Base-by-base conservation (phyloP, 2,797 vertebrate genomes). In the Phataginus tricuspis region DNA sequence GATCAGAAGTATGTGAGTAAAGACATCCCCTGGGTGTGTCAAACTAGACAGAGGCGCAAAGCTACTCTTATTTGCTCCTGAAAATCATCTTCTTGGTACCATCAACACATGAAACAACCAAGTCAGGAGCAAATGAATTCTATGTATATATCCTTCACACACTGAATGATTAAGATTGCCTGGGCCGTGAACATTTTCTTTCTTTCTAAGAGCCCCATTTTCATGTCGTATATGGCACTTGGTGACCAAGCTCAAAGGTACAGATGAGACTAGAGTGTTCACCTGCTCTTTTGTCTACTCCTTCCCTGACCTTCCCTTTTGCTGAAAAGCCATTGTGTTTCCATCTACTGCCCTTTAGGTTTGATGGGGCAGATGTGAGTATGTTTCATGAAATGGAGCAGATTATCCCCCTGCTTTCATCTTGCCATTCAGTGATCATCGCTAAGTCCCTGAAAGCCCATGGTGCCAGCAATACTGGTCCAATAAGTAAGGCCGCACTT, bases 401-500 rank as follows among this genome's bases (percentile, higher is more conserved):
- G 89, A 90, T 97, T 90, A 96, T 94, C 83, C 84, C 57, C 27
- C 94, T 29, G 29, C 74, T 74, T 91, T 94, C 94, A 55, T 95
- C 64, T 89, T 93, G 78, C 61, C 75, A 90, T 94, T 87, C 95
- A 91, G 18, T 85, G 88, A 94, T 95, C 80, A 87, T 78, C 96
- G 94, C 80, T 89, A 96, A 96, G 93, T 91, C 89, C 86, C 83
- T 10, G 5, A 95, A 96, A 97, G 89, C 69, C 64, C 86, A 91
- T 11, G 27, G 75, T 93, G 91, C 96, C 93, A 93, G 89, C 86
- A 94, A 92, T 88, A 96, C 90, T 96, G 89, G 93, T 94, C 89
- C 91, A 97, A 97, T 96, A 98, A 97, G 96, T 90, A 96, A 96
- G 96, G 94, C 94, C 8, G 0, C 79, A 63, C 83, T 95, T 97